Evolutionary conservation across 1,140 invertebrate genomes (phyloP), one percentile per base, ranked within the genome.

Genomic region (Pissodes strobi): DNA sequence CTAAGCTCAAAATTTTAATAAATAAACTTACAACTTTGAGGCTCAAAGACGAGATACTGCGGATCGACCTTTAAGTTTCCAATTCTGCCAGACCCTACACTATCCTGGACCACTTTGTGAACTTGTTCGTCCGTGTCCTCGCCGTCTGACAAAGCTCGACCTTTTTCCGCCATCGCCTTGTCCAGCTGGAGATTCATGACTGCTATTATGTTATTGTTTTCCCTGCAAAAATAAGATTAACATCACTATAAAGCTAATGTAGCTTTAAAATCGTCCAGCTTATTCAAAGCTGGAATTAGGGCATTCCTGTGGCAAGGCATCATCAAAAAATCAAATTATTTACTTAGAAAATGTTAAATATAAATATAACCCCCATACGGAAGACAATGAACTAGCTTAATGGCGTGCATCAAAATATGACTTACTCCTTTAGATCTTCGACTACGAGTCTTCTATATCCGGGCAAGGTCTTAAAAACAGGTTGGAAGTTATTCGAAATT

Each of bases 21-120:
- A n/a, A n/a, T n/a, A n/a, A n/a, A n/a, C 84, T 83, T 72, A 88
- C 86, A 79, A 69, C 82, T 82, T 51, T 84, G 81, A 2, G 87
- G 83, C 73, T 87, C 83, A 69, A 92, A 84, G 15, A 88, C 82
- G 45, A 90, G 78, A 74, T 88, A 91, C 57, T 86, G 83, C 0
- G 89, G 89, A 79, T 95, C 92, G 0, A 95, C 85, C 8, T 83
- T 86, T 1, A 95, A 77, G 22, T 87, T 86, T 0, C 92, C 93
- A 13, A 93, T 86, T 70, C 80, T 85, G 15, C 92, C 92, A 1
- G 76, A 83, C 3, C 82, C 77, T 9, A 95, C 80, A 5, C 88
- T 87, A 52, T 91, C 86, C 67, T 85, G 80, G 2, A 95, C 77
- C 10, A 82, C 76, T 3, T 76, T 69, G 63, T 80, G 72, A 2